Evolutionary conservation across 2,888 invertebrate genomes (phyloP).

Genomic region (Brachycybe producta): DNA sequence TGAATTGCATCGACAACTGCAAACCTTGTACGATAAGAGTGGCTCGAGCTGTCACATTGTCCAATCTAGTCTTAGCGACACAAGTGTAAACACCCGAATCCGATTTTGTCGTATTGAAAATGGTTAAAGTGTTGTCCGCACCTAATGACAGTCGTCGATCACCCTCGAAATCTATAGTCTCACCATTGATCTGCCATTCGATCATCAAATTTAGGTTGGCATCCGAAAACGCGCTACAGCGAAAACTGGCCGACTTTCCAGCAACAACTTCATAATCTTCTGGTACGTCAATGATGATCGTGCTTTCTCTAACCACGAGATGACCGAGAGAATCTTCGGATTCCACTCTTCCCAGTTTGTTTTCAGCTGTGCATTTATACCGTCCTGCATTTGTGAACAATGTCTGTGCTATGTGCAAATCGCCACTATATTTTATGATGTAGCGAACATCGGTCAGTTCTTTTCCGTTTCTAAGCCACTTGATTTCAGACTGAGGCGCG

Average conservation of each 20-base stretch:
- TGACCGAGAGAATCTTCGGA: conserved; percentile 53
- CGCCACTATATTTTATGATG: conserved; percentile 59
- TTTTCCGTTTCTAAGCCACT: conserved; percentile 70
- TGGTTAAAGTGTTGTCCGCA: conserved; percentile 83
- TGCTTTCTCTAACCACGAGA: conserved; percentile 63
- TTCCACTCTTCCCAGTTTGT: conserved; percentile 70
- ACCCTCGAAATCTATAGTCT: conserved; percentile 71
- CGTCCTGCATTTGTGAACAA: conserved; percentile 79
- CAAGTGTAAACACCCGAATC: conserved; percentile 95
- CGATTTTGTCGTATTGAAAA: conserved; percentile 82
- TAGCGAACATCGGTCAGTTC: conserved; percentile 85
- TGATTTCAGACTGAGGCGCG: conserved; percentile 84
- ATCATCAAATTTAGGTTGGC: conserved; percentile 63
- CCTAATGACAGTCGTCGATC: conserved; percentile 63
- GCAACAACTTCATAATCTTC: conserved; percentile 86
- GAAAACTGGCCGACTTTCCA: conserved; percentile 69
- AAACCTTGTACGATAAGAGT: conserved; percentile 79
- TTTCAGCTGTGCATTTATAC: conserved; percentile 82
- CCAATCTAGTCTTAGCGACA: conserved; percentile 75
- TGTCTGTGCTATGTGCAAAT: conserved; percentile 66
- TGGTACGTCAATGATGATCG: conserved; percentile 72
- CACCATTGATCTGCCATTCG: conserved; percentile 75
- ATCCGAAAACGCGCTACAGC: conserved; percentile 88
- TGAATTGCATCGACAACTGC: neutral
- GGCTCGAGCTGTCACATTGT: conserved; percentile 70